Percentiles rank a stretch among this genome's conserved stretches.
Evolutionary conservation across 2,113 vertebrate genomes (phyloP).

Genomic region (Origma solitaria): DNA sequence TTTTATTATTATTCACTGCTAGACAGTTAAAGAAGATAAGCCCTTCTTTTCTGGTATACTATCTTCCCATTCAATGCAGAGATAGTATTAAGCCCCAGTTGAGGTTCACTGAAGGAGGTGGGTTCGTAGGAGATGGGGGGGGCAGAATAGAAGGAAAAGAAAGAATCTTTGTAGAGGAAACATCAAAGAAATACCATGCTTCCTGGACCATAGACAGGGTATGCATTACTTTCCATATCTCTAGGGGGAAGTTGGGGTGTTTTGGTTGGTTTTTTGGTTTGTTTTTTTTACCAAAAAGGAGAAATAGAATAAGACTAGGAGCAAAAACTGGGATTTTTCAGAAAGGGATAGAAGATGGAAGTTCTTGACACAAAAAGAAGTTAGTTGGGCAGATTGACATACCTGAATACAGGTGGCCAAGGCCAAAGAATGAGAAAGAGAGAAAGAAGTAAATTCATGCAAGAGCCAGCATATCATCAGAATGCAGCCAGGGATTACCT

Average conservation of each 20-base stretch:
- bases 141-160: not conserved
- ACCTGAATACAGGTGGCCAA: not conserved
- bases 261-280: not conserved
- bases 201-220: not conserved
- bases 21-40: not conserved
- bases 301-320: not conserved
- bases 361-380: not conserved
- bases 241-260: fast-evolving
- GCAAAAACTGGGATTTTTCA: not conserved
- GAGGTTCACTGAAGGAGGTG: not conserved
- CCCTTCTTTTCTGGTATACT: not conserved
- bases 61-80: not conserved
- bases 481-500: not conserved
- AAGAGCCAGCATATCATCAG: not conserved
- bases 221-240: not conserved
- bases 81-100: not conserved
- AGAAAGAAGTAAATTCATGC: not conserved
- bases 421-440: not conserved
- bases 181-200: not conserved
- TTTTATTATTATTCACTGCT: not conserved
- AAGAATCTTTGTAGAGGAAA: not conserved
- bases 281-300: not conserved
- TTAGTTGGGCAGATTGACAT: not conserved
- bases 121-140: not conserved
- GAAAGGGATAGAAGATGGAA: not conserved